These are phyloP conservation scores for Rhagium mordax DNA, from an alignment of 2,888 invertebrate genomes.

Conservation along the genomic window DNA sequence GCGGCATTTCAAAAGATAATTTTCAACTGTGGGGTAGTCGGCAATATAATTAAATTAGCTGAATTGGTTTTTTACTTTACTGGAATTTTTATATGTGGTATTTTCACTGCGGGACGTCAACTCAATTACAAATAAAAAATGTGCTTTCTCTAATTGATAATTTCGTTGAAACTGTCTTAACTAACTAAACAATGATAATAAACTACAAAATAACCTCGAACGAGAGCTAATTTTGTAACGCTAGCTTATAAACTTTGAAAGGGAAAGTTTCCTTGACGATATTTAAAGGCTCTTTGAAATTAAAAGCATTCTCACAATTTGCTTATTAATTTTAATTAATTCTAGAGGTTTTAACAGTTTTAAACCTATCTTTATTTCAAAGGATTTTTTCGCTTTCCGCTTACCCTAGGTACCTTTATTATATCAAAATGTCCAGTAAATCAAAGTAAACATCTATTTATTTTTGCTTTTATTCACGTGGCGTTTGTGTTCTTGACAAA, in stretches of 20 bases:
- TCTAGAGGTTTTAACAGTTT: background rate
- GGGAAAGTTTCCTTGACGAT: conserved; percentile 3
- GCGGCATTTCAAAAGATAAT: background rate
- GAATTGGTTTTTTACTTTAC: background rate
- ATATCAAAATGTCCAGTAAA: too few species aligned
- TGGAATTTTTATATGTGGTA: too few species aligned
- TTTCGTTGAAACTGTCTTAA: background rate
- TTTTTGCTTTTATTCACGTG: too few species aligned
- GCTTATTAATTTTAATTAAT: conserved; percentile 13
- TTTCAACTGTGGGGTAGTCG: conserved; percentile 2
- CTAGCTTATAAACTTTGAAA: background rate
- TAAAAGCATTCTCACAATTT: background rate
- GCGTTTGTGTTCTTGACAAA: too few species aligned
- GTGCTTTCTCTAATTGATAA: background rate
- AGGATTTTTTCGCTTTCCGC: background rate
- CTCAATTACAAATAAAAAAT: too few species aligned
- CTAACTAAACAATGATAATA: background rate
- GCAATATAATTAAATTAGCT: background rate
- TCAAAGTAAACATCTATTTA: too few species aligned
- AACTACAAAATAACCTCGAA: background rate
- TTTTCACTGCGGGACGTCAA: too few species aligned
- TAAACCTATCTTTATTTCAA: background rate
- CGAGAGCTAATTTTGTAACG: background rate
- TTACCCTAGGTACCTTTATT: too few species aligned
- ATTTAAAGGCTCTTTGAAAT: conserved; percentile 2